Evolutionary conservation across 2,888 invertebrate genomes (phyloP).

Genomic region (Orchesella flavescens): DNA sequence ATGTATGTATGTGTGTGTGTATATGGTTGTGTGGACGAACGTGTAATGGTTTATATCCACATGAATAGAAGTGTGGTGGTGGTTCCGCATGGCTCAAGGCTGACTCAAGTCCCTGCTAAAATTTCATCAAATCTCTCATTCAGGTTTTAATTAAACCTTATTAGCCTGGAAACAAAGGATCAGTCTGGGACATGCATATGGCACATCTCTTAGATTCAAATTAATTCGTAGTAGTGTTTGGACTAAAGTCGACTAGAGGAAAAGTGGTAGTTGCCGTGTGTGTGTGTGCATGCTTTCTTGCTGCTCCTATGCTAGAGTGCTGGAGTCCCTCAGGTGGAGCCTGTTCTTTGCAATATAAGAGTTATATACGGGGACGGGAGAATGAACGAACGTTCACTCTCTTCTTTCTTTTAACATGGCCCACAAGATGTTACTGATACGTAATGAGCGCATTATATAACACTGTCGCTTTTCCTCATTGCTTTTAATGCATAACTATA

Average conservation of each 20-base stretch:
- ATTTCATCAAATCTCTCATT: conserved; percentile 66
- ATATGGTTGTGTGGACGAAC: conserved; percentile 1
- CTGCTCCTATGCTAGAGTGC: background rate
- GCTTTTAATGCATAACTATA: conserved; percentile 38
- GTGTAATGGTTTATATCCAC: background rate
- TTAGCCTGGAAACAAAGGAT: conserved; percentile 65
- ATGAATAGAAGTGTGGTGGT: conserved; percentile 49
- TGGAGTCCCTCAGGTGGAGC: conserved; percentile 60
- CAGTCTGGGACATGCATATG: conserved; percentile 63
- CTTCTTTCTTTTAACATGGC: background rate
- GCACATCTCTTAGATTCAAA: conserved; percentile 65
- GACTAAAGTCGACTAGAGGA: background rate
- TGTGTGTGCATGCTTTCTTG: background rate
- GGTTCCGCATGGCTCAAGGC: conserved; percentile 62
- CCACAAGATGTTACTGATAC: conserved; percentile 3
- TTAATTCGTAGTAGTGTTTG: conserved; percentile 53
- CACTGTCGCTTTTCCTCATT: conserved; percentile 23
- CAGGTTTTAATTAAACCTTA: conserved; percentile 66
- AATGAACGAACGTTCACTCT: background rate
- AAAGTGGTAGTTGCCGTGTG: background rate
- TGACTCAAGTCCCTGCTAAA: conserved; percentile 62
- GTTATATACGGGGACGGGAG: conserved; percentile 13
- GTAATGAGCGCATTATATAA: conserved; percentile 33
- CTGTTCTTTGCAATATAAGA: conserved; percentile 47
- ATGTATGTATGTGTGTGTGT: background rate